These are phyloP conservation scores for Bufo bufo DNA, from an alignment of 2,113 vertebrate species.

Conservation along the genomic window DNA sequence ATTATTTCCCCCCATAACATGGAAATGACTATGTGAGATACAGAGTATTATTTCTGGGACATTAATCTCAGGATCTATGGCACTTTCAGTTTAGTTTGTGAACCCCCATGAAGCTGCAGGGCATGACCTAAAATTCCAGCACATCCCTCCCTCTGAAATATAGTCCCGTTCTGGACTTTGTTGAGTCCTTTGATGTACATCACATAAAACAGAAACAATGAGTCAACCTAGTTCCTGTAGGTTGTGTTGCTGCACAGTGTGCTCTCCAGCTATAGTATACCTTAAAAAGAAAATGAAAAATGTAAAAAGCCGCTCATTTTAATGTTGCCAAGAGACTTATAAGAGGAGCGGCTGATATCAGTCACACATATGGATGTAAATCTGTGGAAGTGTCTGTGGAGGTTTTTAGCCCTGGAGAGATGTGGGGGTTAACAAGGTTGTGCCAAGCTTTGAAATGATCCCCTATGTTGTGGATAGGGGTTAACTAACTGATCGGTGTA, in stretches of 20 bases:
- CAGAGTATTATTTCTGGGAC: neutral
- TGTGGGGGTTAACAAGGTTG: no score
- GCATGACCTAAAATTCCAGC: constrained; percentile 33
- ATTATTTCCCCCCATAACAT: neutral
- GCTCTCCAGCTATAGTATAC: neutral
- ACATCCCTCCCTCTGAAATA: neutral
- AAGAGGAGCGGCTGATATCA: no score
- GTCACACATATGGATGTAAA: no score
- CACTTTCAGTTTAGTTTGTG: neutral
- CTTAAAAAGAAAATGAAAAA: neutral
- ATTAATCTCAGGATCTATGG: neutral
- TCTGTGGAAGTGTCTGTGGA: no score
- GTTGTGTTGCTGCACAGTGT: neutral
- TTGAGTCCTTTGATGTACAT: constrained; percentile 18
- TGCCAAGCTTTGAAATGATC: no score
- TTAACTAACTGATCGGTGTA: no score
- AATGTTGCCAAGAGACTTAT: neutral
- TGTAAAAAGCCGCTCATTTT: neutral
- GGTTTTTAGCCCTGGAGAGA: no score
- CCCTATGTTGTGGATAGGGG: no score
- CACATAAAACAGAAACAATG: neutral
- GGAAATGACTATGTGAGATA: neutral
- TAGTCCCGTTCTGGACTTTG: constrained; percentile 19
- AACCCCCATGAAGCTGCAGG: constrained; percentile 13
- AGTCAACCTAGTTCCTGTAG: neutral